These are phyloP conservation scores for Porites australiensis DNA, from an alignment of 64 coral and sea anemone genomes.

Conservation along the genomic window DNA sequence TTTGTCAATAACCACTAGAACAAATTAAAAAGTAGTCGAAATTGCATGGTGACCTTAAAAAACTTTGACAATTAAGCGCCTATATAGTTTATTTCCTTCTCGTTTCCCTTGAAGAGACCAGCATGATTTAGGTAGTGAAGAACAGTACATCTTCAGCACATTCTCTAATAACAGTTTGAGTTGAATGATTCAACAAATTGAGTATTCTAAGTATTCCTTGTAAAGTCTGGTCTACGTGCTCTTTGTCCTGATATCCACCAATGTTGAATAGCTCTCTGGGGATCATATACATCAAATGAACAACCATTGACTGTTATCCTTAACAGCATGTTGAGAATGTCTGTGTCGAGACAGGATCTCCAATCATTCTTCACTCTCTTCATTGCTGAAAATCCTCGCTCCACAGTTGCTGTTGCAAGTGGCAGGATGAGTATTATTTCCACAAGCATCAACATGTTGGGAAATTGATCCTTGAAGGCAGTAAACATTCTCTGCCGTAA, in stretches of 20 bases:
- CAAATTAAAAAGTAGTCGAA: no score
- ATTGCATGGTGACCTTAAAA: no score
- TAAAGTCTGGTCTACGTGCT: slow-evolving; percentile 57
- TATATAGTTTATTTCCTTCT: slow-evolving; percentile 46
- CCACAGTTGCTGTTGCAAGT: slow-evolving; percentile 29
- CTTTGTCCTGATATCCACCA: slow-evolving; percentile 67
- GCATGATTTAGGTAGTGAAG: slow-evolving; percentile 9
- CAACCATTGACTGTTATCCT: slow-evolving; percentile 37
- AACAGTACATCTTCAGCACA: slow-evolving; percentile 20
- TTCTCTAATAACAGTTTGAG: slow-evolving; percentile 17
- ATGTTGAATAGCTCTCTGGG: slow-evolving; percentile 66
- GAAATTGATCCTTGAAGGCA: slow-evolving; percentile 62
- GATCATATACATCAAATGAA: slow-evolving; percentile 61
- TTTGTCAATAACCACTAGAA: not conserved
- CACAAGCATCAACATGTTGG: slow-evolving; percentile 56
- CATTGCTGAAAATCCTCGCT: slow-evolving; percentile 28
- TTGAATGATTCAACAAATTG: slow-evolving; percentile 48
- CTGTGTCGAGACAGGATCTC: slow-evolving; percentile 15
- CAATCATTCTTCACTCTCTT: slow-evolving; percentile 10
- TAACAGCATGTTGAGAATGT: slow-evolving; percentile 31
- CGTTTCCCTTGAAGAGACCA: slow-evolving; percentile 30
- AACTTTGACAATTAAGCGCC: no score
- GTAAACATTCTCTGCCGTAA: slow-evolving; percentile 61
- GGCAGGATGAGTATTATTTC: slow-evolving; percentile 50
- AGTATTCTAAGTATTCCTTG: slow-evolving; percentile 61